Base-by-base conservation (phyloP, 2,113 vertebrate genomes). In the Alexandromys fortis region DNA sequence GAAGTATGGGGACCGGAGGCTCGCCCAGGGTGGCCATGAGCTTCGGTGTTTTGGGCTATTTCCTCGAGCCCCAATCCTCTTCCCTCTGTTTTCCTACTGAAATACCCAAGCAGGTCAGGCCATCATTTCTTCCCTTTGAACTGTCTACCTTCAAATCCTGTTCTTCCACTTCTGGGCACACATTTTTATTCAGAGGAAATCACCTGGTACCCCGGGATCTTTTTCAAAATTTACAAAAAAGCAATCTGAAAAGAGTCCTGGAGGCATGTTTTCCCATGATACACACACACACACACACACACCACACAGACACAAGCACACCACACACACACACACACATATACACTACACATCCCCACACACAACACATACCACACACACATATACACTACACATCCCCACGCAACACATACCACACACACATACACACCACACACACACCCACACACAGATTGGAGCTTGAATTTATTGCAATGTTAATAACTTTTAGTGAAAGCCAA, bases 401-500 rank as follows among this genome's bases (percentile, higher is more conserved):
- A 17, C 33, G 35, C 9, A 16, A 33, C 68, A 72, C 68, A 70
- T 6, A 70, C 35, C 16, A 35, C 33, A 70, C 13, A 35, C 30
- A 68, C 30, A 68, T 58, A n/a, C n/a, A 16, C 2, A 68, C 33
- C 17, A 2, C 19, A 58, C 5, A 58, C 4, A 58, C 49, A 82
- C 2, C 49, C 30, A n/a, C 9, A 26, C 24, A 13, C 26, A 22
- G 75, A 30, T 4, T 47, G 35, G 22, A 19, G 28, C 58, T 76
- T 91, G 45, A 95, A 22, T 67, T 35, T 30, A 45, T 52, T 79
- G 86, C 35, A 94, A 9, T 67, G n/a, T 30, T 89, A 63, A 89
- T 94, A 68, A 82, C 52, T 92, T 86, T 91, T 93, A 72, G 86
- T 85, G 63, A 89, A 96, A 90, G 45, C 1, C 45, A 90, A 86